These are phyloP conservation scores for Ostrea edulis DNA, from an alignment of 1,140 invertebrate genomes.

Conservation along the genomic window DNA sequence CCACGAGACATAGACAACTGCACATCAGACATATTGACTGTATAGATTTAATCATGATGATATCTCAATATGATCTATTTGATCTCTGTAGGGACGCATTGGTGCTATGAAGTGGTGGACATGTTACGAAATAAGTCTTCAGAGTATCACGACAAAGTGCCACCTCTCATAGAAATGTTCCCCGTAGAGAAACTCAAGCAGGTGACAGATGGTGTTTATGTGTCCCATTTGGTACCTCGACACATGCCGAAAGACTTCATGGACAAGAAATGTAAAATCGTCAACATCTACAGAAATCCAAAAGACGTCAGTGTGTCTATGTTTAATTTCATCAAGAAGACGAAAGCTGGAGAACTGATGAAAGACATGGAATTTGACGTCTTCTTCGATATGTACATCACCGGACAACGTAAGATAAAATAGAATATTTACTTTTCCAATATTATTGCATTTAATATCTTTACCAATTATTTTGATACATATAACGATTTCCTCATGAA, in stretches of 20 bases:
- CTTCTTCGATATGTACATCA: neutral
- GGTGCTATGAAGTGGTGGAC: conserved; percentile 16
- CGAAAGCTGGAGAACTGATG: neutral
- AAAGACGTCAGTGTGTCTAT: conserved; percentile 22
- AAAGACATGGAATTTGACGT: conserved; percentile 14
- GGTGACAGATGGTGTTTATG: conserved; percentile 2
- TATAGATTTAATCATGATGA: too few relatives aligned
- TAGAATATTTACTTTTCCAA: neutral
- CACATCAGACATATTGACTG: too few relatives aligned
- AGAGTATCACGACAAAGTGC: neutral
- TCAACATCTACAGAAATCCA: conserved; percentile 15
- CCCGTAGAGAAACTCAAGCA: neutral
- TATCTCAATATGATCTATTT: neutral
- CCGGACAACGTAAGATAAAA: neutral
- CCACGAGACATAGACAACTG: too few relatives aligned
- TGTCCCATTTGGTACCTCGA: neutral
- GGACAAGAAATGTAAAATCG: neutral
- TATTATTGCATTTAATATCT: too few relatives aligned
- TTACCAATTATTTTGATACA: too few relatives aligned
- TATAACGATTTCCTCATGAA: too few relatives aligned
- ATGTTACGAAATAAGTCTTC: neutral
- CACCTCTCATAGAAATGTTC: neutral
- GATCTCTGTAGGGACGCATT: neutral
- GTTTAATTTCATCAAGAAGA: conserved; percentile 8
- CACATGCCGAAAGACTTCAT: conserved; percentile 21